Base-by-base conservation (phyloP, 92 coral and sea anemone species). In the Bergia sp. region DNA sequence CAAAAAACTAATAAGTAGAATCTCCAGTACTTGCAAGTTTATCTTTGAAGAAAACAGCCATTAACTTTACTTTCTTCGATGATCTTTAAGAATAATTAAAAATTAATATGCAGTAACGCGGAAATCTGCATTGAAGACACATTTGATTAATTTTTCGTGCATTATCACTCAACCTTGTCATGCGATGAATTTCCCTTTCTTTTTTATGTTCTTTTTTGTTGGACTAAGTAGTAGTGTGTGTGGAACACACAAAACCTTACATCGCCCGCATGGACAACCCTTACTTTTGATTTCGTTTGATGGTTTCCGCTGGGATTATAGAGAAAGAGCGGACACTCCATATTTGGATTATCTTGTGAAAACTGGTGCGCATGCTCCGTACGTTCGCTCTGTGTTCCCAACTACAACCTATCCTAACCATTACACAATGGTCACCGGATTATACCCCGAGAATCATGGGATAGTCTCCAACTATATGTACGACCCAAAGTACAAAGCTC, bases 261-360 rank as follows among this genome's bases (percentile, higher is more conserved):
- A 23, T 58, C 42, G 29, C 65, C 37, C 42, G 12, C 39, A 29
- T 47, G 85, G 85, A 8, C 97, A 93, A 13, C 82, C 91, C 37
- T 82, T 95, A 50, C 93, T 96, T 37, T 74, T 96, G 64, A 92
- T 96, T 47, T 96, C 99, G 44, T 85, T 95, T 36, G 99, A 96
- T 79, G 95, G 96, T 5, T 96, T 96, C 90, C 88, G 99, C 13
- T 96, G 99, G 99, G 95, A 96, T 77, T 96, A 93, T 86, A 87
- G 93, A 58, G 79, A 82, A 83, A 91, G 90, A 79, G 90, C 96
- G 0, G 36, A 89, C 64, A 95, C 99, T 6, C 99, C 99, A 1
- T 78, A 95, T 77, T 76, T 96, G 57, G 95, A 96, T 76, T 90
- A 90, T 41, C 90, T 96, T 43, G 92, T 88, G n/a, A 86, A 90